These are phyloP conservation scores for Buphagus erythrorhynchus DNA, from an alignment of 2,797 vertebrate genomes.

Conservation along the genomic window DNA sequence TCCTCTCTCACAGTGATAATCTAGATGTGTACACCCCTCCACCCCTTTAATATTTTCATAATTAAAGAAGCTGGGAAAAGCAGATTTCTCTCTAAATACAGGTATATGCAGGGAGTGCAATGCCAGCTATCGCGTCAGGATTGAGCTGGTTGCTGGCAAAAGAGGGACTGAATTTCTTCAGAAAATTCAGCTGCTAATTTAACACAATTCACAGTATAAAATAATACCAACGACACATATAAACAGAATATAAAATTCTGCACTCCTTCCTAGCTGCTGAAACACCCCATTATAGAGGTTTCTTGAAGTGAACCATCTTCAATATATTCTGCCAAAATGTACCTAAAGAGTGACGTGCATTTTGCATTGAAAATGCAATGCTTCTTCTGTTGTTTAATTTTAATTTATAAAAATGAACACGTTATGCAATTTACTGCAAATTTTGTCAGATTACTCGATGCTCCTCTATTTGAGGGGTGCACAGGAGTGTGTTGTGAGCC, in stretches of 20 bases:
- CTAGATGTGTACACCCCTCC: rapidly evolving
- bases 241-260: background rate
- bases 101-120: background rate
- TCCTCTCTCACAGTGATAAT: background rate
- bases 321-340: background rate
- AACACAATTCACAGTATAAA: background rate
- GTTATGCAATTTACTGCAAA: background rate
- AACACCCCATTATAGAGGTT: background rate
- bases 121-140: background rate
- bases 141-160: background rate
- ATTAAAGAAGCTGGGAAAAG: background rate
- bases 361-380: background rate
- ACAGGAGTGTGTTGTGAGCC: background rate
- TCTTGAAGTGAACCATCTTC: background rate
- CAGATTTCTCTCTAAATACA: background rate
- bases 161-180: background rate
- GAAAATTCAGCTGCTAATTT: background rate
- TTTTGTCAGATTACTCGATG: background rate
- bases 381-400: background rate
- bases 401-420: background rate
- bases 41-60: background rate
- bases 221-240: background rate
- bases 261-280: background rate
- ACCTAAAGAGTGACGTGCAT: background rate
- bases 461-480: background rate